Percentiles rank a stretch among this genome's conserved stretches.
These are phyloP conservation scores for Cuniculus paca DNA, from an alignment of 2,797 vertebrate species.

Conservation along the genomic window DNA sequence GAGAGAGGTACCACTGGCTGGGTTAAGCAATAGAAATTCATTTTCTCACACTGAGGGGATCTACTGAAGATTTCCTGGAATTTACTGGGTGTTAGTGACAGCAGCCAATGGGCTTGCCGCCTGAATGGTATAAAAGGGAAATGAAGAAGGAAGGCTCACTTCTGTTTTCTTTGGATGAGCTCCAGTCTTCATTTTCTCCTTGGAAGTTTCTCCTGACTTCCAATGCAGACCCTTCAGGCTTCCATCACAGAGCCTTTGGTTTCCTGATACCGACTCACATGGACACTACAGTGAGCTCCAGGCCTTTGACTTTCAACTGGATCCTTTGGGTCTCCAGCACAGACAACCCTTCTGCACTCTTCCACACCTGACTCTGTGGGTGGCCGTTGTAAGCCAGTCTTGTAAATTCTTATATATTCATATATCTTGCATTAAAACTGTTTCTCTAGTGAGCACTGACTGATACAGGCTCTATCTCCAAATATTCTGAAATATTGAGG, in stretches of 20 bases:
- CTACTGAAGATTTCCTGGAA: background rate
- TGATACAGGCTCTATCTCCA: background rate
- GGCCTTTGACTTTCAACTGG: too few species aligned
- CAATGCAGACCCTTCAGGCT: background rate
- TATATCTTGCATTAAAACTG: background rate
- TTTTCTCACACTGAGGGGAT: background rate
- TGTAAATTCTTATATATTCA: background rate
- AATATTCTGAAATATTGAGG: background rate
- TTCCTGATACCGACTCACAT: background rate
- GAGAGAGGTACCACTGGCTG: background rate
- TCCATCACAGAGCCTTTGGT: background rate
- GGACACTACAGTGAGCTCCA: too few species aligned
- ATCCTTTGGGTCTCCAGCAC: too few species aligned
- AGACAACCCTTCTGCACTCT: too few species aligned
- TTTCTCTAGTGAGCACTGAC: background rate
- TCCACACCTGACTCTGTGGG: too few species aligned
- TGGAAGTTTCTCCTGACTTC: too few species aligned
- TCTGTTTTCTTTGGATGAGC: background rate
- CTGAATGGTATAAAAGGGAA: background rate
- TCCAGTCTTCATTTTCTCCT: background rate
- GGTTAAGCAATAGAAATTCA: background rate
- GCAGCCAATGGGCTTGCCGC: background rate
- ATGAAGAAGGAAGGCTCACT: background rate
- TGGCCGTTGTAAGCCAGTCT: too few species aligned
- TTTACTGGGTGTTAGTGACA: background rate